Evolutionary conservation across 2,797 vertebrate species (phyloP).

Genomic region (Glossophaga mutica): DNA sequence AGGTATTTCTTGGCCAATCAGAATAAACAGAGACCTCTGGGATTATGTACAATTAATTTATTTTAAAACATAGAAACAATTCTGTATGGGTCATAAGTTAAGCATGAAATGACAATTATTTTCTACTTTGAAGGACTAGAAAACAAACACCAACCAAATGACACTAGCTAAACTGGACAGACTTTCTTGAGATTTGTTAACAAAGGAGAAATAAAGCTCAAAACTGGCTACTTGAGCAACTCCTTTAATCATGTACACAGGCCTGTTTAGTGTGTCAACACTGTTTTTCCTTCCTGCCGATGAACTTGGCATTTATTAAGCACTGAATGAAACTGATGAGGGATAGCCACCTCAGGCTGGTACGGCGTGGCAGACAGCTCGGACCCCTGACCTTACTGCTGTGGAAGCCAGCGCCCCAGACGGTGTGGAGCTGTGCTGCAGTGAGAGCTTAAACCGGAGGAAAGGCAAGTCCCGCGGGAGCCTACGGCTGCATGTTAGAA

Average conservation of each 20-base stretch:
- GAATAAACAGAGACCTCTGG: background rate
- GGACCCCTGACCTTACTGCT: background rate
- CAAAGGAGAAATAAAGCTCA: conserved; percentile 12
- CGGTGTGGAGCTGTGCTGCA: background rate
- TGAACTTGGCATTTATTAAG: conserved; percentile 44
- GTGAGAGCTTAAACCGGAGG: background rate
- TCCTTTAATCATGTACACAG: background rate
- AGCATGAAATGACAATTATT: conserved; percentile 17
- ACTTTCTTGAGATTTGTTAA: conserved; percentile 39
- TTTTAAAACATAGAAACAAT: conserved; percentile 45
- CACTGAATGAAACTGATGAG: background rate
- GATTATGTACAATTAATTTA: conserved; percentile 24
- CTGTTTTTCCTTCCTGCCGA: conserved; percentile 14
- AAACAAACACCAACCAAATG: conserved; percentile 21
- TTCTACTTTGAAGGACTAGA: background rate
- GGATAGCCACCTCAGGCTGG: background rate
- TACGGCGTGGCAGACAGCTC: conserved; percentile 14
- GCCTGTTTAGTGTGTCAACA: background rate
- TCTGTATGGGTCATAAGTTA: background rate
- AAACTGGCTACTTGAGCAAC: background rate
- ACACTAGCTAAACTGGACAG: background rate
- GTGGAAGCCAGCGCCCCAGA: background rate
- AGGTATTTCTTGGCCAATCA: conserved; percentile 21
- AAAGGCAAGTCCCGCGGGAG: background rate
- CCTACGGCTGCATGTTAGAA: background rate